Base-by-base conservation (phyloP, 2,888 invertebrate genomes). In the Caenorhabditis sp. region DNA sequence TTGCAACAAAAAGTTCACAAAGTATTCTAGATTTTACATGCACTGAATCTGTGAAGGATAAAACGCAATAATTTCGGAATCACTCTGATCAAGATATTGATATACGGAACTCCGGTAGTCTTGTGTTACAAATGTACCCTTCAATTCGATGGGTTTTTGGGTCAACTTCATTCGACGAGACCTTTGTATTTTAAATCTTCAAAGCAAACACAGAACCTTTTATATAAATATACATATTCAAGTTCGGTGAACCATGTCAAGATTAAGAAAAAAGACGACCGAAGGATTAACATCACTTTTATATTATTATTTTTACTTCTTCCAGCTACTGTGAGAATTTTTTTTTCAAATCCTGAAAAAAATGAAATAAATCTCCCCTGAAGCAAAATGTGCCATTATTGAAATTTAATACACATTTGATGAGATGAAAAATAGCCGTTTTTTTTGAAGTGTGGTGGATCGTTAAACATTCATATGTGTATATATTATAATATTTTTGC, bases 191-290 rank as follows among this genome's bases (percentile, higher is more conserved):
- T 31, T 31, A 31, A 31, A 31, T 31, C 31, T 31, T 31, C 43
- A 43, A 43, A 17, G 43, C 43, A 43, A 43, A 43, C 43, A 43
- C 14, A 43, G 43, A 17, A 10, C 43, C 43, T 43, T 43, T 43
- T 43, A 38, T 21, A 36, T 61, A 63, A 69, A 69, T 70, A 65
- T 70, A 62, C 43, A 66, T 70, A 70, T 65, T 70, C 62, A 61
- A 70, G 64, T 65, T 65, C 70, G 70, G 26, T 65, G 70, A 70
- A 70, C 70, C 70, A 66, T 70, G 65, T 50, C 65, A 61, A 70
- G 70, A 70, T 70, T 70, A 70, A 70, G 65, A 59, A 65, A 62
- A 65, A 61, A 65, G 62, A 53, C 23, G 59, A 65, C 65, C 64
- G 58, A 64, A 21, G 65, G 70, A 70, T 70, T 66, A 70, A 70